Evolutionary conservation across 1,140 invertebrate species (phyloP).

Genomic region (Anadara kagoshimensis): DNA sequence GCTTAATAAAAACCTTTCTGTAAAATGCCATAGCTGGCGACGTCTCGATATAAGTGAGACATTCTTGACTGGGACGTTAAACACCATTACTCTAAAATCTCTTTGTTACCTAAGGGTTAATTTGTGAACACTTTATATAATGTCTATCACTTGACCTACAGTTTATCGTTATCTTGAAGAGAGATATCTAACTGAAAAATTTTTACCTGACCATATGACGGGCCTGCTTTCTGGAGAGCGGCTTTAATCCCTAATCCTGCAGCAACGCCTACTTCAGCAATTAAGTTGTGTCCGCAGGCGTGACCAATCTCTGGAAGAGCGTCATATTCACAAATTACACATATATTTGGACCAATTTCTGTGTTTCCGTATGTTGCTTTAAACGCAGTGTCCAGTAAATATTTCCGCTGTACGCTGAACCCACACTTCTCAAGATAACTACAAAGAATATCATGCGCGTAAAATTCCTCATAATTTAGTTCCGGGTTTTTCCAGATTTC

Average conservation of each 20-base stretch:
- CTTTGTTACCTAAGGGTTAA: no score
- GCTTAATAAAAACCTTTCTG: no score
- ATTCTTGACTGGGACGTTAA: no score
- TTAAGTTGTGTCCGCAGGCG: slow-evolving; percentile 74
- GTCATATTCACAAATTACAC: slow-evolving; percentile 73
- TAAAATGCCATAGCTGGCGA: no score
- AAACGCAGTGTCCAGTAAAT: slow-evolving; percentile 64
- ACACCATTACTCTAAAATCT: no score
- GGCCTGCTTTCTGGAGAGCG: slow-evolving; percentile 47
- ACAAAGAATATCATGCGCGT: slow-evolving; percentile 62
- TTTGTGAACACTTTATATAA: no score
- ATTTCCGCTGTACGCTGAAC: slow-evolving; percentile 58
- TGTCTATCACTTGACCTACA: no score
- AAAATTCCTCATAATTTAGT: slow-evolving; percentile 57
- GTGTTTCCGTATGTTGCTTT: slow-evolving; percentile 48
- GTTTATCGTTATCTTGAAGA: no score
- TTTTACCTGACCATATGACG: slow-evolving; percentile 39
- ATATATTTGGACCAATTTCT: slow-evolving; percentile 55
- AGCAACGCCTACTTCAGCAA: slow-evolving; percentile 71
- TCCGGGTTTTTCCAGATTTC: slow-evolving; percentile 66
- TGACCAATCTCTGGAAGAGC: slow-evolving; percentile 72
- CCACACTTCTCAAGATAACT: slow-evolving; percentile 59
- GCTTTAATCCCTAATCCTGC: slow-evolving; percentile 68
- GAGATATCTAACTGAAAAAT: not conserved
- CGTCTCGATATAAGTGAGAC: no score